Conservation (phyloP, 2,113 vertebrate species). For the Antechinus stuartii region DNA sequence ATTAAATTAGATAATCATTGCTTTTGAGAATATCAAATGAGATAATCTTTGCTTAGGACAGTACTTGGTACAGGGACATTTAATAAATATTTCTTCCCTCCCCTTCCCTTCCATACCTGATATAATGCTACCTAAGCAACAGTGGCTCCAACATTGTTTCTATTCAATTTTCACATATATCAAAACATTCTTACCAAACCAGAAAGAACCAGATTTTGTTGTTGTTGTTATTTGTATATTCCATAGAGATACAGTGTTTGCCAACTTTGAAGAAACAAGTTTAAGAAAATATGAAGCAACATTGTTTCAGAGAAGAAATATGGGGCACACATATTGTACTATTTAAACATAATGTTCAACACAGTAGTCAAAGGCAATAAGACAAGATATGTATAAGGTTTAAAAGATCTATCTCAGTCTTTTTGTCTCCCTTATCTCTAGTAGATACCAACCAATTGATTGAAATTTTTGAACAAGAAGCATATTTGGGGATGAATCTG, state of each 20-base stretch:
- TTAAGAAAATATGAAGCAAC: not conserved
- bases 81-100: not conserved
- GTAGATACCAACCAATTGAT: constrained; percentile 38
- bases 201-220: constrained; percentile 56
- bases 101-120: not conserved
- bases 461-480: constrained; percentile 45
- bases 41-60: not conserved
- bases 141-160: constrained; percentile 35
- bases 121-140: not conserved
- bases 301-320: constrained; percentile 20
- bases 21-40: not conserved
- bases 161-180: constrained; percentile 36
- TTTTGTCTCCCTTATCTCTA: constrained; percentile 47
- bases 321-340: not conserved
- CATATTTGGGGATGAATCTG: not conserved
- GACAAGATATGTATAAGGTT: not conserved
- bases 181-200: constrained; percentile 50
- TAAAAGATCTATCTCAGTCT: constrained; percentile 4
- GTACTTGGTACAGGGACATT: not conserved
- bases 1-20: no score
- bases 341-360: not conserved
- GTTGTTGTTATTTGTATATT: constrained; percentile 35
- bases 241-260: constrained; percentile 55
- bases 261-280: not conserved
- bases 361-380: not conserved